Evolutionary conservation across 2,888 invertebrate genomes (phyloP), one percentile per base, ranked within the genome.

Genomic region (Acrobasis consociella): DNA sequence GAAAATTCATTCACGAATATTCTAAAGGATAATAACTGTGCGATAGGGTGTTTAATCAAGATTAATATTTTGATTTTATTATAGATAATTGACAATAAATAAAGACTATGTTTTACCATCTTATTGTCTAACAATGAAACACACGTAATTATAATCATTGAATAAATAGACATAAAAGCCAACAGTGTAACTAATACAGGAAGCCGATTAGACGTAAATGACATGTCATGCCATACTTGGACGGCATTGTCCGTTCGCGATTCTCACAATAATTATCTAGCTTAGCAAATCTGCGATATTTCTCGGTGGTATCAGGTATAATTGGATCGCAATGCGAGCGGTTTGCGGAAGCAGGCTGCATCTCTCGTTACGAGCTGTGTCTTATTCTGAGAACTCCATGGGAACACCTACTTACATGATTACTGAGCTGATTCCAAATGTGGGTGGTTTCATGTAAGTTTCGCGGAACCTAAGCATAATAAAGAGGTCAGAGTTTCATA

Each of bases 281-380:
- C 77, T 81, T 81, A 80, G 76, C 74, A 81, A 83, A 86, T 84
- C 81, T 82, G 82, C 74, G 84, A 83, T 87, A 87, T 86, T 85
- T 87, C 85, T 89, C 79, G 78, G 76, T 77, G 71, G 85, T 90
- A 87, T 89, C 89, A 86, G 80, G 82, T 89, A 89, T 90, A 91
- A 91, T 90, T 89, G 86, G 86, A 87, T 88, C 81, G 89, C 87
- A 89, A 90, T 89, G 88, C 81, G 86, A 90, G 85, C 79, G 78
- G 85, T 81, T 88, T 89, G 91, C 91, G 91, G 91, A 91, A 91
- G 83, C 13, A 7, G 81, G 82, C 81, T 78, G 77, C 83, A 83
- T 86, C 87, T 91, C 89, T 84, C 69, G 86, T 91, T 91, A 89
- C 92, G 90, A 87, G 15, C 52, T 89, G 81, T 85, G 87, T 85